Conservation (phyloP, 2,888 invertebrate genomes). For the Rhagophthalmus giganteus region DNA sequence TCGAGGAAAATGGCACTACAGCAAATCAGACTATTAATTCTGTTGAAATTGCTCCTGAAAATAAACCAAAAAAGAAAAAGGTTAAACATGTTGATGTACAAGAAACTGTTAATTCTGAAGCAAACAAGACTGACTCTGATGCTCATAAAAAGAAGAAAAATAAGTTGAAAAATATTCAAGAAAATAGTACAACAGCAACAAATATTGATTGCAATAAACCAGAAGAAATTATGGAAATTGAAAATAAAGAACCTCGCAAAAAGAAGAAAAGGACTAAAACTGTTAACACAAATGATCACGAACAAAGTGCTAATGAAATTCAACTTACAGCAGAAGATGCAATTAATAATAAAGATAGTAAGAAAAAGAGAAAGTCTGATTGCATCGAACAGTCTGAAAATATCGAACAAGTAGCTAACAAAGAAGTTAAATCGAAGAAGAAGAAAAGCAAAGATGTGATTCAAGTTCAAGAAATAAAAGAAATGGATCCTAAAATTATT, state of each 20-base stretch:
- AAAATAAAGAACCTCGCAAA: not conserved
- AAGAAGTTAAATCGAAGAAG: not conserved
- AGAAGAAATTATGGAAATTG: not conserved
- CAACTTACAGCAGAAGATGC: not conserved
- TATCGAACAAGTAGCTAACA: not conserved
- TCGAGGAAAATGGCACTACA: conserved; percentile 40
- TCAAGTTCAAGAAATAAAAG: too few species aligned
- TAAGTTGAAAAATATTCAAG: conserved; percentile 1
- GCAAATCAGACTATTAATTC: conserved; percentile 2
- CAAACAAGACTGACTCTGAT: not conserved
- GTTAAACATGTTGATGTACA: not conserved
- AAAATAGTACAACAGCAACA: not conserved
- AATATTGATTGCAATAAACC: conserved; percentile 1
- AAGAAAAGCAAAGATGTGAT: not conserved
- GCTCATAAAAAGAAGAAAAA: not conserved
- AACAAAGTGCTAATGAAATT: not conserved
- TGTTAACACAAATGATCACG: not conserved
- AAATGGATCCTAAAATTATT: too few species aligned
- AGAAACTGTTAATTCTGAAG: not conserved
- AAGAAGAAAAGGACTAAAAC: conserved; percentile 1
- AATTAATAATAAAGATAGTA: not conserved
- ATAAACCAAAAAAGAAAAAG: not conserved
- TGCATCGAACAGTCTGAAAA: not conserved
- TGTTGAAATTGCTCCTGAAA: not conserved
- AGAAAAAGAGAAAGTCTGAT: conserved; percentile 3